Evolutionary conservation across 2,888 invertebrate species (phyloP), one percentile per base, ranked within the genome.

Genomic region (Clunio marinus): DNA sequence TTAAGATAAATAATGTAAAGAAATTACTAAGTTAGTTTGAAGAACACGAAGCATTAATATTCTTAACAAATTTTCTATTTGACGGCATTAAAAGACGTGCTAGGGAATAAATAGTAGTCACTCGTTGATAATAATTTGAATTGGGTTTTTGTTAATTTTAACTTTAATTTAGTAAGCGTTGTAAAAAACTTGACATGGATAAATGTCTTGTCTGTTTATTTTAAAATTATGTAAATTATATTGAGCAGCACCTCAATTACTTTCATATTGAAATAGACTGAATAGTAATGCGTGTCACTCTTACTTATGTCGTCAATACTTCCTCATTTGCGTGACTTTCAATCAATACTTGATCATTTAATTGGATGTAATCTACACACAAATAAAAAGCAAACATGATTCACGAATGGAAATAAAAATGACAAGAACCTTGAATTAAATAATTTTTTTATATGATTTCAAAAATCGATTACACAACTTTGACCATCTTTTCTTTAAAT

Each of bases 391-490:
- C 35, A 32, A 32, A 8, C n/a, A n/a, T n/a, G n/a, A n/a, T n/a
- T 32, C 10, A 7, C 32, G 10, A 32, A 32, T 10, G 10, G 8
- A 58, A 24, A 27, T 5, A 24, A 27, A 58, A 58, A 22, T 24
- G 2, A 17, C 28, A 5, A 32, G 10, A 32, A 32, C 7, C 32
- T 32, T 10, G 22, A 51, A 58, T 27, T 58, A 27, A n/a, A 22
- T 10, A 58, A 58, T 58, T 58, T 25, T 58, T 27, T 58, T 58
- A n/a, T 58, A 27, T 28, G 58, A 22, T 58, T 58, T 58, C 58
- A 27, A 17, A 58, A 58, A 58, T 58, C 58, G 58, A 58, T 51
- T 24, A 15, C 17, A 51, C 22, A 2, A 3, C 51, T 7, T n/a
- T 13, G 20, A 24, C n/a, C 4, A 17, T 51, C 8, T 24, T 5